phyloP scores from a whole-genome alignment of 2,797 vertebrate species.

The Parauchenoglanis punctatus region DNA sequence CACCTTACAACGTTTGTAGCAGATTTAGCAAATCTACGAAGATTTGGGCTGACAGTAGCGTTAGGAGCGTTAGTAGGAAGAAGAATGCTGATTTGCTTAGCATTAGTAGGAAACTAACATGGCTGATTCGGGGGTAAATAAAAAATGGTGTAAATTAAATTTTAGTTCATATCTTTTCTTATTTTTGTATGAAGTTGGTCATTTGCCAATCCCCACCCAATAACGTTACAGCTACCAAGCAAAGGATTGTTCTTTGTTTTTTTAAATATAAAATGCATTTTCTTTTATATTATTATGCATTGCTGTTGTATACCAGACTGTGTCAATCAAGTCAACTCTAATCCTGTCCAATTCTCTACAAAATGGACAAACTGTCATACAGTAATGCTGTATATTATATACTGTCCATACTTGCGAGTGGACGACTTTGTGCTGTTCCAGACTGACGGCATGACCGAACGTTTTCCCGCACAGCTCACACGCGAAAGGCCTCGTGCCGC shows the following conservation, averaged over 20 bases:
- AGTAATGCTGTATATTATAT: background rate
- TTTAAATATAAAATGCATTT: background rate
- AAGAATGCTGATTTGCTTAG: background rate
- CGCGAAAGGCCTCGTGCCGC: constrained; percentile 92
- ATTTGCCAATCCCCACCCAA: background rate
- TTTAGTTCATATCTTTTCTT: background rate
- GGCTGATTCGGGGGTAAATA: background rate
- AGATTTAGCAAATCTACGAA: background rate
- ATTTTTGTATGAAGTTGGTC: background rate
- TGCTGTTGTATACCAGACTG: background rate
- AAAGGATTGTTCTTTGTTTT: background rate
- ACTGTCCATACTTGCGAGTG: constrained; percentile 87
- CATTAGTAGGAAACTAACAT: background rate
- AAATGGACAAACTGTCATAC: background rate
- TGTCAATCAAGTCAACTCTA: background rate
- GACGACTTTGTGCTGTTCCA: constrained; percentile 96
- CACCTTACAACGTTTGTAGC: background rate
- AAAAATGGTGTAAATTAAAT: background rate
- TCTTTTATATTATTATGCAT: background rate
- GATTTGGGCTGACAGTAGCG: background rate
- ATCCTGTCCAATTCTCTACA: background rate
- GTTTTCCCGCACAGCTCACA: constrained; percentile 97
- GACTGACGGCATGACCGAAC: constrained; percentile 94
- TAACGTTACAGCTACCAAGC: background rate
- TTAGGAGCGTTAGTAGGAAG: background rate